These are phyloP conservation scores for Globicephala melas DNA, from an alignment of 2,113 vertebrate species.

Conservation along the genomic window DNA sequence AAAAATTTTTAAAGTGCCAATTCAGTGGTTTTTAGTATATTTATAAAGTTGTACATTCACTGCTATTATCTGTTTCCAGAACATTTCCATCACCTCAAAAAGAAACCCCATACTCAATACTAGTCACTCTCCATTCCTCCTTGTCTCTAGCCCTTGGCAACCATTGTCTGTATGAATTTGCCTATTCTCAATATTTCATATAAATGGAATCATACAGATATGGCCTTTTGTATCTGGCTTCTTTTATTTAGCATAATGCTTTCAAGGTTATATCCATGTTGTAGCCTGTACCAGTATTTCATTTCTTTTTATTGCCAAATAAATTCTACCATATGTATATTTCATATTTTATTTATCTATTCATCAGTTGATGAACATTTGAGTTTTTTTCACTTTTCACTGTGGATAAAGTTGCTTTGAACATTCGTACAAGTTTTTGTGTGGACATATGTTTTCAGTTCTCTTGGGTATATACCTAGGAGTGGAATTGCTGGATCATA, in stretches of 20 bases:
- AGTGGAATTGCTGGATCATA: neutral
- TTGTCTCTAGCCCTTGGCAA: too few species aligned
- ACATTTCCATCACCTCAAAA: too few species aligned
- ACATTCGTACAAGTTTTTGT: too few species aligned
- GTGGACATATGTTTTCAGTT: neutral
- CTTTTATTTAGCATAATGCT: neutral
- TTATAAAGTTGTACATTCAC: neutral
- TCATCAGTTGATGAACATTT: neutral
- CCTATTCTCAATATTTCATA: neutral
- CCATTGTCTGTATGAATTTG: too few species aligned
- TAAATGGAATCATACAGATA: neutral
- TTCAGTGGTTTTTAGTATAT: neutral
- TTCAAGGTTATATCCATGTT: constrained; percentile 3
- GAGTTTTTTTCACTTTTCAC: too few species aligned
- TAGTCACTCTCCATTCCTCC: too few species aligned
- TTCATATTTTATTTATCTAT: neutral
- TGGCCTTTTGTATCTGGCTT: neutral
- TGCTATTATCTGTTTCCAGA: too few species aligned
- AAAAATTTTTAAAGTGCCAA: neutral
- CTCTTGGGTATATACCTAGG: neutral
- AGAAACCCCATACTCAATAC: too few species aligned
- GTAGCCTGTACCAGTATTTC: neutral
- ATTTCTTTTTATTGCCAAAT: neutral
- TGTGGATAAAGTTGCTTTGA: too few species aligned
- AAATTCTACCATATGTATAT: neutral